A percentile compares a stretch with the other conserved stretches of the same genome.
These are phyloP conservation scores for Apamea crenata DNA, from an alignment of 2,888 invertebrate species.

Conservation along the genomic window DNA sequence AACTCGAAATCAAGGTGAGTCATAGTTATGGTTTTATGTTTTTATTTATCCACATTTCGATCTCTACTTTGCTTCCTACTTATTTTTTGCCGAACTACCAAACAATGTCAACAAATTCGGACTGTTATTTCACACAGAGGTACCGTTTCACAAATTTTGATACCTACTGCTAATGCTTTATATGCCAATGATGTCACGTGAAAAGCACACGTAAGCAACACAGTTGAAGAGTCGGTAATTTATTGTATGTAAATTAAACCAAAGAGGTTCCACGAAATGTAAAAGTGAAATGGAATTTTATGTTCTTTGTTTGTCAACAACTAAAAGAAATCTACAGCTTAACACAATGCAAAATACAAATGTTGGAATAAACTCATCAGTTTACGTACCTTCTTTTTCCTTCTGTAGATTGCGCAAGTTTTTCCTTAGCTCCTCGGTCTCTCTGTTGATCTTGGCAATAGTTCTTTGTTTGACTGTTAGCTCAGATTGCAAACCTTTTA, in stretches of 20 bases:
- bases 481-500: slow-evolving; percentile 94
- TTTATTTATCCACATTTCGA: not conserved
- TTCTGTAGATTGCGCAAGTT: slow-evolving; percentile 94
- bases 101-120: slow-evolving; percentile 3
- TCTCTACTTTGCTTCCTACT: not conserved
- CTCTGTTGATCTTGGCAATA: slow-evolving; percentile 93
- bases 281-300: slow-evolving; percentile 59
- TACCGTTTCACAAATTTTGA: slow-evolving; percentile 37
- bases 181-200: slow-evolving; percentile 54
- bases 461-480: slow-evolving; percentile 93
- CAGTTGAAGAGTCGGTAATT: slow-evolving; percentile 50
- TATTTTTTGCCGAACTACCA: not conserved
- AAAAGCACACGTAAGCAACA: slow-evolving; percentile 48
- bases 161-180: slow-evolving; percentile 48
- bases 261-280: slow-evolving; percentile 58
- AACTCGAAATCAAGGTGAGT: not conserved
- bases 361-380: slow-evolving; percentile 9
- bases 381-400: slow-evolving; percentile 91
- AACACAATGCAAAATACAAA: slow-evolving; percentile 8
- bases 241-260: slow-evolving; percentile 63
- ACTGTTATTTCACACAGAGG: not conserved
- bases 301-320: slow-evolving; percentile 48
- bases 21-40: not conserved
- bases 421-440: slow-evolving; percentile 94
- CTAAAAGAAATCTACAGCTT: slow-evolving; percentile 19